Percentiles rank a stretch among this genome's conserved stretches.
phyloP scores from a whole-genome alignment of 1,140 invertebrate species.

The Lanistes nyassanus region DNA sequence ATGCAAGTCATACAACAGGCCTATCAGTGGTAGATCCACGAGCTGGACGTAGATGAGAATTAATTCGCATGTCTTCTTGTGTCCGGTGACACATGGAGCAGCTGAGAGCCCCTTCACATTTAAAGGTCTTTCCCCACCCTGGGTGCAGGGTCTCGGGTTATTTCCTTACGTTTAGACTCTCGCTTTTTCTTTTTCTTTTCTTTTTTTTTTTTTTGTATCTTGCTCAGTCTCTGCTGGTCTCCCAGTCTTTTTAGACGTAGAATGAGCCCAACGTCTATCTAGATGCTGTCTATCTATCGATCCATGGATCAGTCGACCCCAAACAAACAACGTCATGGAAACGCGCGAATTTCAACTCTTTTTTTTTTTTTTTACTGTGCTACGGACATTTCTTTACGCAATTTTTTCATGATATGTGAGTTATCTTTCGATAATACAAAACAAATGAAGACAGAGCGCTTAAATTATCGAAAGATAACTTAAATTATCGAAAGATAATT shows the following conservation, averaged over 20 bases:
- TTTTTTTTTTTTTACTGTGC: background rate
- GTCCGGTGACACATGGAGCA: too few relatives aligned
- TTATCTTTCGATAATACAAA: background rate
- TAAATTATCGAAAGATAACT: too few relatives aligned
- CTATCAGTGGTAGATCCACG: too few relatives aligned
- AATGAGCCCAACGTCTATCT: background rate
- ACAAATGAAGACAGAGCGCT: background rate
- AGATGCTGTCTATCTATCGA: background rate
- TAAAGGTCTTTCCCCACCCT: too few relatives aligned
- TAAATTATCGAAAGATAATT: too few relatives aligned
- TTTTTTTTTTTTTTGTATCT: background rate
- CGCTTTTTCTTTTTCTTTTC: slow-evolving; percentile 1
- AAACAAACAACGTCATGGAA: background rate
- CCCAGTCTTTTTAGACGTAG: background rate
- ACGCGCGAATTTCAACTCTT: background rate
- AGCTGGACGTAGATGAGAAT: too few relatives aligned
- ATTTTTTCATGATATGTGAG: background rate
- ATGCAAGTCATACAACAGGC: too few relatives aligned
- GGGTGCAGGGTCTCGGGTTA: too few relatives aligned
- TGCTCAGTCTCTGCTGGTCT: background rate
- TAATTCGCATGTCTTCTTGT: too few relatives aligned
- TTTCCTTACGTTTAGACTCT: background rate
- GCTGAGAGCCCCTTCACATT: too few relatives aligned
- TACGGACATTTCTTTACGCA: background rate
- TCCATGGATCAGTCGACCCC: background rate